phyloP scores from a whole-genome alignment of 1,140 invertebrate species.

The Ctenoplectra terminalis region DNA sequence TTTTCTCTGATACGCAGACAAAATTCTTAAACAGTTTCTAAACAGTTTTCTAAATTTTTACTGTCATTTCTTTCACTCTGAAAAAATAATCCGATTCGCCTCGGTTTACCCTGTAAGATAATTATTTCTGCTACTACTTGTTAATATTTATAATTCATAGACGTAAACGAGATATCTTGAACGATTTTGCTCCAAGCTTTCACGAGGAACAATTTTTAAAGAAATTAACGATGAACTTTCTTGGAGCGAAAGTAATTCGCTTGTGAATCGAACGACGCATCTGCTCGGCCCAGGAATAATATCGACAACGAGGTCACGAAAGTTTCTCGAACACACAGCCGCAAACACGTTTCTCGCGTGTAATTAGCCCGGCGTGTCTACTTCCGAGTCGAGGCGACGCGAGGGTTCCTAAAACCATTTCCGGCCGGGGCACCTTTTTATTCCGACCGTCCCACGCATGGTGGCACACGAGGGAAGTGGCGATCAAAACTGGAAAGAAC shows the following conservation, averaged over 20 bases:
- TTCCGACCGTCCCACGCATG: conserved; percentile 74
- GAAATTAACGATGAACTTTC: neutral
- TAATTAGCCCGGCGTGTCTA: conserved; percentile 78
- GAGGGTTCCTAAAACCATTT: conserved; percentile 78
- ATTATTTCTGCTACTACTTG: too few species aligned
- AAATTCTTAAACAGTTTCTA: too few species aligned
- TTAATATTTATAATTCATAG: too few species aligned
- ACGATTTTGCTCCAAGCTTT: neutral
- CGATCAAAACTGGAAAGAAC: conserved; percentile 69
- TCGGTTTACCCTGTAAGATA: too few species aligned
- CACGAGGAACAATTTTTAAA: neutral
- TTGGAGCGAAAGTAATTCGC: neutral
- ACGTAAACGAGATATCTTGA: neutral
- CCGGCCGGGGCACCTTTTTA: conserved; percentile 78
- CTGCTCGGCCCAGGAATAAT: neutral
- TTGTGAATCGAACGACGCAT: neutral
- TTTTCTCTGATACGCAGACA: too few species aligned
- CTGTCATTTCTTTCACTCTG: too few species aligned
- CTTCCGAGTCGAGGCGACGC: conserved; percentile 76
- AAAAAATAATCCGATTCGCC: too few species aligned
- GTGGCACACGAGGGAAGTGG: conserved; percentile 73
- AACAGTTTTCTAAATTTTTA: too few species aligned
- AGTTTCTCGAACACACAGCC: conserved; percentile 58
- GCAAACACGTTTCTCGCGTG: conserved; percentile 63
- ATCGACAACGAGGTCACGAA: conserved; percentile 4